Evolutionary conservation across 2,888 invertebrate species (phyloP), one percentile per base, ranked within the genome.

Genomic region (Ornithoptera alexandrae): DNA sequence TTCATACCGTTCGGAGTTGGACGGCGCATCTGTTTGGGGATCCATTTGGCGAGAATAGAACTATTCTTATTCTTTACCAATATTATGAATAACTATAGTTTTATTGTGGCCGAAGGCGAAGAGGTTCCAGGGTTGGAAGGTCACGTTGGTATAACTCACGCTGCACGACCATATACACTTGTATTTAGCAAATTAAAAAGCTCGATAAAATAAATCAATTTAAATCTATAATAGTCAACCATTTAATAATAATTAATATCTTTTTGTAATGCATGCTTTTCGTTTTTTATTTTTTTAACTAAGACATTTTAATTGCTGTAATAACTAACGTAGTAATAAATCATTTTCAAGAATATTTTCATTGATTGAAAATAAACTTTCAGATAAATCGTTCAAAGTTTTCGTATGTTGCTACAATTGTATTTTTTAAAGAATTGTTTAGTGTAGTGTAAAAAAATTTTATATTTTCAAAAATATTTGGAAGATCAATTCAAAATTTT

Each of bases 1-100:
- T 97, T 97, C 85, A 94, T 97, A 84, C 97, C 97, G 0, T 97
- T 97, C 83, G 97, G 97, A 20, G 95, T 96, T 6, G 97, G 97
- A 0, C 93, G 97, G n/a, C 93, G 97, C 30, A 96, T 96, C 94
- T 97, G 97, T 77, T 91, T 97, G 8, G 97, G 97, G 15, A 96
- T 96, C 79, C 94, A 95, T 0, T 85, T 97, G 57, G 97, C 97
- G 0, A 93, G 95, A 70, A 97, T 96, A 95, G 97, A 97, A 82
- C 88, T 97, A 17, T 97, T 97, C 86, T 89, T 97, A 10, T 97
- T 97, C 90, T 96, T 97, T 83, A 93, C 96, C 0, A 95, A 95
- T 61, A 87, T 97, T 72, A 91, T 97, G 82, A 97, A 97, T 83
- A 94, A 94, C 53, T 97, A 95, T 83, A 92, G 96, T 71, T 90